Evolutionary conservation across 2,113 vertebrate genomes (phyloP).

Genomic region (Pontoporia blainvillei): DNA sequence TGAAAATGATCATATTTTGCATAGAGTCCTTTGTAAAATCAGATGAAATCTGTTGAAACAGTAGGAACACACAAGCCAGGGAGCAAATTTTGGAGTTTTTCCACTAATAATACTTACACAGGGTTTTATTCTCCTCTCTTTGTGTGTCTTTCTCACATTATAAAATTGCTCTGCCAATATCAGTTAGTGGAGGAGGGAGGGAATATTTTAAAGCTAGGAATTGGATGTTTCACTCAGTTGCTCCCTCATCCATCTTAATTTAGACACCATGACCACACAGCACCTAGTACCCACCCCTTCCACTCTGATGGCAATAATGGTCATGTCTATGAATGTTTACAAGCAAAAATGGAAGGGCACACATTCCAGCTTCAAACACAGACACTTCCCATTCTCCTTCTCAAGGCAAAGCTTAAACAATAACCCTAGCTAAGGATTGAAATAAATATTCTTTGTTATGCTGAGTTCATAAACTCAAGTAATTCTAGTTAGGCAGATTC

Average conservation of each 20-base stretch:
- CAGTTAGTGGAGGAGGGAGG: background rate
- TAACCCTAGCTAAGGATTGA: background rate
- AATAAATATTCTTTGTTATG: background rate
- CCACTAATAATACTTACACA: background rate
- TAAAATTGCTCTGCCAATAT: constrained; percentile 27
- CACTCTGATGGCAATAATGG: constrained; percentile 3
- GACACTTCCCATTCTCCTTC: background rate
- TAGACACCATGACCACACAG: constrained; percentile 35
- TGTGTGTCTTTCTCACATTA: background rate
- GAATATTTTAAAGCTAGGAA: constrained; percentile 14
- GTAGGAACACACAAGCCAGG: background rate
- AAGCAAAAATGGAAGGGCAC: background rate
- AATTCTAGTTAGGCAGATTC: background rate
- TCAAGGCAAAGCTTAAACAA: constrained; percentile 1
- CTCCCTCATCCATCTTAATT: constrained; percentile 58
- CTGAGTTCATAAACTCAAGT: background rate
- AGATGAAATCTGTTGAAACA: background rate
- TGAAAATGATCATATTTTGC: background rate
- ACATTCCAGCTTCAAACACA: constrained; percentile 3
- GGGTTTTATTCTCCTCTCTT: background rate
- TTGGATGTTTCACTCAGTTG: constrained; percentile 31
- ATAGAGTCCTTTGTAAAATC: background rate
- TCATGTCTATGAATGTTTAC: background rate
- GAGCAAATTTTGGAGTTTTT: background rate
- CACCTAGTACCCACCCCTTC: background rate